Conservation (phyloP, 2,113 vertebrate genomes). For the Tragelaphus imberbis region DNA sequence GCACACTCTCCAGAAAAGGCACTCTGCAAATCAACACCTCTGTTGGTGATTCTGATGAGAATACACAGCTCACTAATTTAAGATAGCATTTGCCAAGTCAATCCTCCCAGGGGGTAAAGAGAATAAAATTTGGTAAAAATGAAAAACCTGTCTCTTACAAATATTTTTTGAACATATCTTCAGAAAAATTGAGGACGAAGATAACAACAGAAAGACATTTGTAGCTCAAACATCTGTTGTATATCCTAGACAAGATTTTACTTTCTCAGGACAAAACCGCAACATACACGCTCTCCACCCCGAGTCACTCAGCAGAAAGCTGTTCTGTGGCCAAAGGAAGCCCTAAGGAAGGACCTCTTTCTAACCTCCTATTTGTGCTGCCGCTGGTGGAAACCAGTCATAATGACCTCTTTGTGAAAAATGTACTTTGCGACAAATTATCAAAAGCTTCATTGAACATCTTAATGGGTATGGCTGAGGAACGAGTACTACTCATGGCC, state of each 20-base stretch:
- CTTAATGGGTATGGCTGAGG: neutral
- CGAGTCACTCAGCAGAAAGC: neutral
- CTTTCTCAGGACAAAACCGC: neutral
- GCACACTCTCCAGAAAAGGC: neutral
- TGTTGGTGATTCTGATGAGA: neutral
- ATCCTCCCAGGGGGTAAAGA: neutral
- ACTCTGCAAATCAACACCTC: neutral
- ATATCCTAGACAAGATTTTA: neutral
- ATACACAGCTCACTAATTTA: neutral
- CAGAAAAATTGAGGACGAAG: neutral
- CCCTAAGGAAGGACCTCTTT: neutral
- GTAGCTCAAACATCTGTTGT: neutral
- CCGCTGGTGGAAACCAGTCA: neutral
- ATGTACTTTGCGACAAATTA: neutral
- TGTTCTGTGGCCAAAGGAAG: neutral
- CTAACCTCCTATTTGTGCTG: neutral
- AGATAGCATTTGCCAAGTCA: neutral
- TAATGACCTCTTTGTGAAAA: constrained; percentile 50
- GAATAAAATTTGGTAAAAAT: neutral
- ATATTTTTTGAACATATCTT: neutral
- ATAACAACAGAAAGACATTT: neutral
- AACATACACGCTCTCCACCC: neutral
- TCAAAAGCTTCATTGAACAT: constrained; percentile 43
- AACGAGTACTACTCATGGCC: neutral
- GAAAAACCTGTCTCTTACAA: neutral